Evolutionary conservation across 2,888 invertebrate species (phyloP).

Genomic region (Drosophila subquinaria): DNA sequence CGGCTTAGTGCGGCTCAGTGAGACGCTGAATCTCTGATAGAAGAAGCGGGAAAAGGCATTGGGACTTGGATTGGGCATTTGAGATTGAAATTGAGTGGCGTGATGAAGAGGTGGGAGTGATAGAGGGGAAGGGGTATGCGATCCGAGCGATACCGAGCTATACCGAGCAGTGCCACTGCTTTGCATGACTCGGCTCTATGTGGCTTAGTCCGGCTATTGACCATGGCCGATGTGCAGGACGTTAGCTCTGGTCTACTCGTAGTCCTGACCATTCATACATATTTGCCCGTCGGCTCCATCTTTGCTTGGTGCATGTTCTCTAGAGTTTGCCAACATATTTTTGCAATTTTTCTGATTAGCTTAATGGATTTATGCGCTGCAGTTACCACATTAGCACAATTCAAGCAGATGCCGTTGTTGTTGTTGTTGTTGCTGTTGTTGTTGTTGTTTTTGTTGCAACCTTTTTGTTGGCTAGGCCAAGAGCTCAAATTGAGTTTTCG

Average conservation of each 20-base stretch:
- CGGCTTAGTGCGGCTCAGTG: slow-evolving; percentile 63
- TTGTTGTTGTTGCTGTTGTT: not conserved
- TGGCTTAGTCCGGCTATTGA: slow-evolving; percentile 48
- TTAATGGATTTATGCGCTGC: slow-evolving; percentile 70
- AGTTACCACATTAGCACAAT: slow-evolving; percentile 57
- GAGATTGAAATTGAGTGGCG: slow-evolving; percentile 1
- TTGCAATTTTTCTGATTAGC: slow-evolving; percentile 65
- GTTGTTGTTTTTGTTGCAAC: not conserved
- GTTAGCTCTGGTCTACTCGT: not conserved
- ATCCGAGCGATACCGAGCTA: slow-evolving; percentile 2
- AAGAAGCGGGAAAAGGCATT: not conserved
- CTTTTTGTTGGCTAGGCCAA: slow-evolving; percentile 31
- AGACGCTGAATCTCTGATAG: slow-evolving; percentile 31
- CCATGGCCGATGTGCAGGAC: slow-evolving; percentile 24
- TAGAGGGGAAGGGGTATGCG: not conserved
- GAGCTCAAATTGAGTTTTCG: slow-evolving; percentile 52
- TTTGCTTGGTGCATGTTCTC: slow-evolving; percentile 7
- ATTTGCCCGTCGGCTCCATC: not conserved
- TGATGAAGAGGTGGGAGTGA: not conserved
- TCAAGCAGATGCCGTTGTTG: not conserved
- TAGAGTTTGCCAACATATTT: slow-evolving; percentile 58
- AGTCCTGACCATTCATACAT: not conserved
- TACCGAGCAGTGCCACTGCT: slow-evolving; percentile 34
- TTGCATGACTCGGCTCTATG: slow-evolving; percentile 51
- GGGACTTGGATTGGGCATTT: slow-evolving; percentile 14